phyloP scores from a whole-genome alignment of 2,797 vertebrate genomes.

The Myotis daubentonii region DNA sequence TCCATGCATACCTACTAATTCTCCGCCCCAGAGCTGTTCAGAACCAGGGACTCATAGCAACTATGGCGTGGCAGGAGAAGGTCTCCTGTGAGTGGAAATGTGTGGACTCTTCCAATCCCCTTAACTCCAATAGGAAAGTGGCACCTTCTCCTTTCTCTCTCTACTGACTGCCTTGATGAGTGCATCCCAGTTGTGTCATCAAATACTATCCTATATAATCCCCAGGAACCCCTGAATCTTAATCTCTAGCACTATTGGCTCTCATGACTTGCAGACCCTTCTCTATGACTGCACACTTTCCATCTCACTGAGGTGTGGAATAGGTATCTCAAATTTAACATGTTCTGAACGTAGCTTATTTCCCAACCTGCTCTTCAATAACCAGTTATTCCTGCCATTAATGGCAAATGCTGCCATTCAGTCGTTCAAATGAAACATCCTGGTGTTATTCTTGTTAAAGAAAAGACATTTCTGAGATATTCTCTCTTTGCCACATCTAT shows the following conservation, averaged over 20 bases:
- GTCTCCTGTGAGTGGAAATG: background rate
- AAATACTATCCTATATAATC: background rate
- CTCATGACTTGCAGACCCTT: background rate
- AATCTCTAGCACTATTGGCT: background rate
- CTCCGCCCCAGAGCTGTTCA: background rate
- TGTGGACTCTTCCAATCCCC: fast-evolving
- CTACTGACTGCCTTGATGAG: background rate
- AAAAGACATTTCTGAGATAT: background rate
- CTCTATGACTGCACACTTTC: background rate
- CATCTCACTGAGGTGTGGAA: background rate
- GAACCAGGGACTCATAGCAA: background rate
- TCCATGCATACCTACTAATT: background rate
- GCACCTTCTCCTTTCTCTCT: background rate
- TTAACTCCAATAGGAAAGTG: background rate
- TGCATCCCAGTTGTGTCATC: background rate
- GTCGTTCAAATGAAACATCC: background rate
- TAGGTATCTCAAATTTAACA: background rate
- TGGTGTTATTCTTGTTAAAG: background rate
- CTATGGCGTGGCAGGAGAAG: background rate
- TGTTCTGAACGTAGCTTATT: background rate
- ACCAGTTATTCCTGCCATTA: background rate
- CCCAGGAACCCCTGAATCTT: background rate
- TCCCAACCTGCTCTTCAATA: background rate
- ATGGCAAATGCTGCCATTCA: too few relatives aligned
- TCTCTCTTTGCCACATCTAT: background rate